Evolutionary conservation across 1,140 invertebrate species (phyloP), one percentile per base, ranked within the genome.

Genomic region (Heliconius himera): DNA sequence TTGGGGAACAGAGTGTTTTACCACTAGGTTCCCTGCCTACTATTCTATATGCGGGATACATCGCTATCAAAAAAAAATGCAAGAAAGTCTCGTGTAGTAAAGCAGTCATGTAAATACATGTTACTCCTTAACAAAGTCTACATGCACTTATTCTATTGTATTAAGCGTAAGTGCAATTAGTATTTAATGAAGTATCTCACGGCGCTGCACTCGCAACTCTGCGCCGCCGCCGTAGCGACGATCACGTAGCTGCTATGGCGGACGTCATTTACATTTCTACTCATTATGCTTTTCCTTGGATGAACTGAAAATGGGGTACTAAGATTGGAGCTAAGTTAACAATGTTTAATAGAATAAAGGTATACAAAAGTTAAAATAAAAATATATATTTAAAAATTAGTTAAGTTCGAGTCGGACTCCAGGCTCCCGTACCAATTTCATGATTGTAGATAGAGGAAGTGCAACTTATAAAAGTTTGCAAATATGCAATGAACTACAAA

Each of bases 191-290:
- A 26, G 26, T n/a, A 16, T 16, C n/a, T n/a, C 26, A 26, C 60
- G 13, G 54, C n/a, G 20, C 20, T 56, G 20, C n/a, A 22, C n/a
- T 56, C 8, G n/a, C n/a, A 22, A 46, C 41, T 4, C 41, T 46
- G 41, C 13, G 16, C 41, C 41, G 51, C n/a, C n/a, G 20, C 20
- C n/a, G n/a, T 56, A 56, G 54, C 54, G n/a, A 56, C n/a, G n/a
- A 56, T 56, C n/a, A 56, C 60, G 26, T 66, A 66, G 60, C 22
- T 29, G 22, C 60, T 13, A 66, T 66, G 26, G 60, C 13, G 60
- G 60, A 66, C 60, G 11, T 66, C 9, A 66, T 66, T 66, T 66
- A 66, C 60, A 66, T 66, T 66, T 66, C 13, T 16, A 66, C 26
- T 66, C 26, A 66, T 29, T 66, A 29, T 26, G 60, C 22, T 66